A percentile compares a stretch with the other conserved stretches of the same genome.
Evolutionary conservation across 2,113 vertebrate genomes (phyloP).

Genomic region (Dolichallabes microphthalmus): DNA sequence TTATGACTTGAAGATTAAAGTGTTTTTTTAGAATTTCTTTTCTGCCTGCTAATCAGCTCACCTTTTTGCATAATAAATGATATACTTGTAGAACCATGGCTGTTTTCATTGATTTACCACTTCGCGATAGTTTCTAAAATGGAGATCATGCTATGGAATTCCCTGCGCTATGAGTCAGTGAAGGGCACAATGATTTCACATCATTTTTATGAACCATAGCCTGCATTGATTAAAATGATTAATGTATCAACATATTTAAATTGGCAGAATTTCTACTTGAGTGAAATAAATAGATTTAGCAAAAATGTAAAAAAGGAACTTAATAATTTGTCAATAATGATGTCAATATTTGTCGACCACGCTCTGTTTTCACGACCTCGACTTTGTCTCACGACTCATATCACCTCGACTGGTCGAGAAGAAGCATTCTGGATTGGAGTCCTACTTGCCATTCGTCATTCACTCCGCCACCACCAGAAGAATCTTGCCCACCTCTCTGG

Average conservation of each 20-base stretch:
- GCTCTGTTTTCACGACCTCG: too few relatives aligned
- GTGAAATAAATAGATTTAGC: background rate
- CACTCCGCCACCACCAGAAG: too few relatives aligned
- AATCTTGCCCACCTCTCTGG: too few relatives aligned
- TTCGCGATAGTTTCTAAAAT: conserved; percentile 15
- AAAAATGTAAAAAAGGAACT: background rate
- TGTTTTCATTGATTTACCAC: conserved; percentile 1
- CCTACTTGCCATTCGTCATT: too few relatives aligned
- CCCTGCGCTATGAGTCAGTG: conserved; percentile 8
- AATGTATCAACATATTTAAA: too few relatives aligned
- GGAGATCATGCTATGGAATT: background rate
- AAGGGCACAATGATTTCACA: background rate
- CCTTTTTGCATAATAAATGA: background rate
- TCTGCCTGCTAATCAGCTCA: background rate
- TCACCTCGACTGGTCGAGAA: too few relatives aligned
- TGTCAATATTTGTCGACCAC: too few relatives aligned
- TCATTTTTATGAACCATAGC: conserved; percentile 51
- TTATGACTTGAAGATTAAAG: background rate
- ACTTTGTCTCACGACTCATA: too few relatives aligned
- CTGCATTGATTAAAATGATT: conserved; percentile 48
- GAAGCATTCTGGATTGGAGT: too few relatives aligned
- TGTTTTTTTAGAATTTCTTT: conserved; percentile 6
- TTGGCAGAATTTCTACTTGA: too few relatives aligned
- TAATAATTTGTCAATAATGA: background rate
- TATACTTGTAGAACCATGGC: background rate